Base-by-base conservation (phyloP, 2,113 vertebrate species). In the Serilophus lunatus region DNA sequence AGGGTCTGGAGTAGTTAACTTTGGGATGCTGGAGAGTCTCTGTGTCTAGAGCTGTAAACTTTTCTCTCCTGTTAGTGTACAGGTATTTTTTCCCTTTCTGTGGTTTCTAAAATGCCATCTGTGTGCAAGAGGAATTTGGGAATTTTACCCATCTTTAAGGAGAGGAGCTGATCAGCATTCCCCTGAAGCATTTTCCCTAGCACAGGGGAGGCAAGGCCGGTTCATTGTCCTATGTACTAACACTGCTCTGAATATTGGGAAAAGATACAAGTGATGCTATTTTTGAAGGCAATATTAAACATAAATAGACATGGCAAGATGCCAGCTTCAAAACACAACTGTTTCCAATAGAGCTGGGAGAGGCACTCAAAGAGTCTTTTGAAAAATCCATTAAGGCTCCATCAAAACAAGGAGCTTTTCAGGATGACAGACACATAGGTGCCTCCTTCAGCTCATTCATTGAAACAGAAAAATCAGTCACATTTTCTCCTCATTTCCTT, bases 361-460 rank as follows among this genome's bases (percentile, higher is more conserved):
- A 93, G 64, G 86, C 72, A 81, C 76, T 96, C 92, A 88, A 83
- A 92, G 81, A 86, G 36, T 53, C 92, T 91, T 94, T 90, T 81
- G 87, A 93, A 93, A 97, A 96, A 90, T 69, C 75, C 76, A 84
- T 93, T 92, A 93, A 72, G 84, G 64, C 72, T 86, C 92, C 96
- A 96, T 86, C 86, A 86, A 94, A 96, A 97, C 95, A 96, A 96
- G 82, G 86, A 95, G 86, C 78, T 92, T 93, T 96, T 89, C 75
- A 95, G 49, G 72, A 74, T 78, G 86, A 91, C 60, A 93, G 64
- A 70, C 75, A 72, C 65, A 79, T 80, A 94, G 84, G 91, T 93
- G 87, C 87, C 77, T 94, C 91, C 96, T 95, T 92, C 68, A 54
- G 65, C 80, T 95, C 79, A 49, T 64, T 84, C 88, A 63, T 0